Base-by-base conservation (phyloP, 2,113 vertebrate species). In the Baryphthengus martii region DNA sequence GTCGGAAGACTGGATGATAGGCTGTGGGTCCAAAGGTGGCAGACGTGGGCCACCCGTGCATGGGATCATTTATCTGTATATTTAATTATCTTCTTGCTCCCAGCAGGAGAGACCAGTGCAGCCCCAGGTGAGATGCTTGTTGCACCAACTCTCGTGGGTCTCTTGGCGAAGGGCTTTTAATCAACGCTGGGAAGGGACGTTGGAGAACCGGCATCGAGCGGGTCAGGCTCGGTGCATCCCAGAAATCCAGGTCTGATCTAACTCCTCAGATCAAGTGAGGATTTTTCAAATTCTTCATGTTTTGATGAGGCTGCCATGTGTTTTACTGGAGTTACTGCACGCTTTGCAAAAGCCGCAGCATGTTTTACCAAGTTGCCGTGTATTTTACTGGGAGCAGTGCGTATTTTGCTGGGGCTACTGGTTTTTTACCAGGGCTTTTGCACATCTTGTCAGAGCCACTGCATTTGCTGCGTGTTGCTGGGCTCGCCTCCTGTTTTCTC, bases 11-110 rank as follows among this genome's bases (percentile, higher is more conserved):
- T 11, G 24, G 42, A n/a, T 35, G 35, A 19, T 9, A 35, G 71
- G 18, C 35, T 28, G 39, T 33, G 49, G 40, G 7, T 55, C 39
- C 71, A 29, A 24, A 50, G 50, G 71, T 66, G 70, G 35, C 29
- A 29, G 42, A n/a, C 3, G 1, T 8, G 24, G 71, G 35, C 61
- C 75, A 42, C 61, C 15, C 24, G 0, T 40, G 49, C 61, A n/a
- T 1, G 0, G 42, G 11, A 56, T 19, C 24, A 13, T 49, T 75
- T 49, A 40, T 7, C 29, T 3, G 1, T 28, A 4, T n/a, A 24
- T 75, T 35, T 23, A 17, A 73, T 72, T 50, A 39, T 52, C 13
- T 8, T 19, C 44, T 45, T 1, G 4, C 18, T 63, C 42, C 35
- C 58, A 50, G 66, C 42, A 44, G 81, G 44, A 44, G 66, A 33